phyloP scores from a whole-genome alignment of 2,113 vertebrate genomes.

The Chloropsis cyanopogon region DNA sequence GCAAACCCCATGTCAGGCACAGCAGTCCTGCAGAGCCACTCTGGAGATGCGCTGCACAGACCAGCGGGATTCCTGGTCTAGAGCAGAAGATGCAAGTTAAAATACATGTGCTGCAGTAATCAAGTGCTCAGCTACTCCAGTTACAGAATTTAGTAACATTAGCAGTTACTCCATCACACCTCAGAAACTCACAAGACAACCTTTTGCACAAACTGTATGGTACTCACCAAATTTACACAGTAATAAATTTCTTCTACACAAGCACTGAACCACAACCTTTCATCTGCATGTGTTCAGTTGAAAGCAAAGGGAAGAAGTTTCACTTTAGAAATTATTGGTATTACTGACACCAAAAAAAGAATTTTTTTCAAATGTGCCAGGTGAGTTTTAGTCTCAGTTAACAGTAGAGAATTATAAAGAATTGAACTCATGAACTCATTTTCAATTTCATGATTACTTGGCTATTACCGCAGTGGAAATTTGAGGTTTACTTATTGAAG shows the following conservation, averaged over 20 bases:
- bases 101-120: neutral
- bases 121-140: neutral
- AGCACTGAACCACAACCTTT: neutral
- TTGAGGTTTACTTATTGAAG: neutral
- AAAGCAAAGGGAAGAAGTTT: neutral
- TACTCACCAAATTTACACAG: neutral
- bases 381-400: neutral
- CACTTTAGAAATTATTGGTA: neutral
- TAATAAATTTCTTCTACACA: neutral
- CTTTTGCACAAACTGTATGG: neutral
- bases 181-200: neutral
- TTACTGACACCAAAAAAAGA: neutral
- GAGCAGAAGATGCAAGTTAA: neutral
- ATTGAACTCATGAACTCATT: neutral
- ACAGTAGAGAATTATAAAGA: neutral
- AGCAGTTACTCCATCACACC: neutral
- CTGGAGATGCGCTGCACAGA: neutral
- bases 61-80: neutral
- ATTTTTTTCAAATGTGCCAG: neutral
- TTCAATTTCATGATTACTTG: neutral
- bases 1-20: neutral
- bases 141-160: neutral
- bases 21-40: neutral
- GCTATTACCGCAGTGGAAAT: neutral
- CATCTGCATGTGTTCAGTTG: neutral